Evolutionary conservation across 2,888 invertebrate genomes (phyloP).

Genomic region (Meloe dianella): DNA sequence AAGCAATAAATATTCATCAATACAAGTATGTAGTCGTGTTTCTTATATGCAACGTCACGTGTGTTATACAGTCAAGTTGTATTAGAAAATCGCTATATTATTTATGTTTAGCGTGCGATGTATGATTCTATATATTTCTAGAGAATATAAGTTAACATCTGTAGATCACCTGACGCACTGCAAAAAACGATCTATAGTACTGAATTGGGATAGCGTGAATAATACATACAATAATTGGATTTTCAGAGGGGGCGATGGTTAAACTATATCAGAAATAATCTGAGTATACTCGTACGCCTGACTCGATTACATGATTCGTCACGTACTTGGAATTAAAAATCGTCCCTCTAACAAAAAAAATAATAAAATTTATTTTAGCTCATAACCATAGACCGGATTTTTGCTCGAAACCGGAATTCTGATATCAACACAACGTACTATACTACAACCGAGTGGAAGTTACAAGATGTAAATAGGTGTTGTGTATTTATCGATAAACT

Average conservation of each 20-base stretch:
- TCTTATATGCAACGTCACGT: slow-evolving; percentile 27
- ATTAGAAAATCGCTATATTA: slow-evolving; percentile 42
- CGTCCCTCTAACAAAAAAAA: slow-evolving; percentile 19
- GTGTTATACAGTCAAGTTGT: slow-evolving; percentile 40
- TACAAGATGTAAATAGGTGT: too few species aligned
- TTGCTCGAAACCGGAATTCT: too few species aligned
- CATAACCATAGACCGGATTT: too few species aligned
- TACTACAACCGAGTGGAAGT: too few species aligned
- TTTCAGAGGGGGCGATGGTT: slow-evolving; percentile 31
- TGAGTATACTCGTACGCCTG: slow-evolving; percentile 36
- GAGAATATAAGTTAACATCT: slow-evolving; percentile 41
- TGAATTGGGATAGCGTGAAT: slow-evolving; percentile 39
- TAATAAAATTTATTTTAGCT: slow-evolving; percentile 34
- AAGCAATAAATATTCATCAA: slow-evolving; percentile 29
- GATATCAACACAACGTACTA: too few species aligned
- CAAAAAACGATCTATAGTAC: slow-evolving; percentile 36
- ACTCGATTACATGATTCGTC: slow-evolving; percentile 38
- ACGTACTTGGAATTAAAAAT: slow-evolving; percentile 41
- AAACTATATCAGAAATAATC: slow-evolving; percentile 39
- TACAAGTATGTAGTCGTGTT: slow-evolving; percentile 34
- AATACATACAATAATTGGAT: slow-evolving; percentile 41
- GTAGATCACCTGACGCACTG: slow-evolving; percentile 38
- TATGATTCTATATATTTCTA: slow-evolving; percentile 42
- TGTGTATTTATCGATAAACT: too few species aligned
- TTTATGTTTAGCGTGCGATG: slow-evolving; percentile 41